Percentiles rank a stretch among this genome's conserved stretches.
Evolutionary conservation across 2,888 invertebrate genomes (phyloP).

Genomic region (Gasteruption jaculator): DNA sequence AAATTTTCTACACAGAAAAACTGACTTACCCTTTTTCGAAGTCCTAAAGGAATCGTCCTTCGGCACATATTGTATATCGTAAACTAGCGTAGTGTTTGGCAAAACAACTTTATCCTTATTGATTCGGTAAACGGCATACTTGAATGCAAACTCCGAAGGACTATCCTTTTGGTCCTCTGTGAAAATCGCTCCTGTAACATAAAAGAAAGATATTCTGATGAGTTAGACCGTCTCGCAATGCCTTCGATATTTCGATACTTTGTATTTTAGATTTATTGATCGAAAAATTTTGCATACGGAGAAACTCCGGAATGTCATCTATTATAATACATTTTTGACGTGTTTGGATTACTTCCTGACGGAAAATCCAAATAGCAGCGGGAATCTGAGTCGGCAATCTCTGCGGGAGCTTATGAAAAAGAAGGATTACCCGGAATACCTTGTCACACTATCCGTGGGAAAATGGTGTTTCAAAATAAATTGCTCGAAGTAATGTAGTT

Average conservation of each 20-base stretch:
- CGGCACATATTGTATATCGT: conserved; percentile 87
- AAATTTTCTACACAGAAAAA: no score
- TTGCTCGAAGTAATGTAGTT: no score
- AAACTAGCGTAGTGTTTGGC: conserved; percentile 84
- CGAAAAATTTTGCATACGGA: no score
- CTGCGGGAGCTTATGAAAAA: no score
- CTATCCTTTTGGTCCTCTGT: conserved; percentile 85
- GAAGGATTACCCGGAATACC: no score
- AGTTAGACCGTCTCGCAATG: not conserved
- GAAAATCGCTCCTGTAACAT: conserved; percentile 80
- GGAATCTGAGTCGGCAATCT: no score
- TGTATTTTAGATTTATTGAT: not conserved
- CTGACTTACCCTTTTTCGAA: conserved; percentile 76
- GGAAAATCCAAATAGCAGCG: no score
- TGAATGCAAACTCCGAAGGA: conserved; percentile 85
- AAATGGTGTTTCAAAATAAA: no score
- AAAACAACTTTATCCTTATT: conserved; percentile 82
- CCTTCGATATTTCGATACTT: not conserved
- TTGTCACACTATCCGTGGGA: no score
- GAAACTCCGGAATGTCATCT: no score
- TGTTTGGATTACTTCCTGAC: no score
- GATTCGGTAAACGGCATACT: conserved; percentile 90
- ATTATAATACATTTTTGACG: no score
- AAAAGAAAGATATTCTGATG: conserved; percentile 8
- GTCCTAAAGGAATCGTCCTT: conserved; percentile 87